These are phyloP conservation scores for Mellivora capensis DNA, from an alignment of 2,113 vertebrate species.

Conservation along the genomic window DNA sequence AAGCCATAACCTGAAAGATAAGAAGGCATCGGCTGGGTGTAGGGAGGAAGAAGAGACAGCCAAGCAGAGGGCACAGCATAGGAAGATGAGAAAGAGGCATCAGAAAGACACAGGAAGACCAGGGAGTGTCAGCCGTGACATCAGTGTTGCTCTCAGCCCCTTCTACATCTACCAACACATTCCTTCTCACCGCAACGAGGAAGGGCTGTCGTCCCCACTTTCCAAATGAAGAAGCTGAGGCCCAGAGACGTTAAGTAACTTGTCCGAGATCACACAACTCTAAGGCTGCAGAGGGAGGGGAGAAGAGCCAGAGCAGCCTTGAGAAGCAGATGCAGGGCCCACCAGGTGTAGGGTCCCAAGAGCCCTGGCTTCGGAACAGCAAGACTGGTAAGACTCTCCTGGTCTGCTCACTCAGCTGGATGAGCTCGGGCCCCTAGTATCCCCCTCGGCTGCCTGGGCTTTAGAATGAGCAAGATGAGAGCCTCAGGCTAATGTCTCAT, in stretches of 20 bases:
- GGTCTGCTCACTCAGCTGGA: background rate
- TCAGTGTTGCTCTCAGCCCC: background rate
- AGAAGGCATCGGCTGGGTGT: background rate
- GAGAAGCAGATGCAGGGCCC: background rate
- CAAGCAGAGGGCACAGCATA: background rate
- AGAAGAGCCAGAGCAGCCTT: background rate
- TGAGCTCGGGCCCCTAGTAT: background rate
- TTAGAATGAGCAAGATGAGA: background rate
- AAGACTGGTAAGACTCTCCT: background rate
- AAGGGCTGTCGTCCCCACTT: background rate
- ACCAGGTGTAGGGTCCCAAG: background rate
- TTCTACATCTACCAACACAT: too few species aligned
- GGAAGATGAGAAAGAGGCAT: background rate
- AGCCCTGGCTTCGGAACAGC: background rate
- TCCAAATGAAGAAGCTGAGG: background rate
- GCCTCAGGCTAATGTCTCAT: fast-evolving
- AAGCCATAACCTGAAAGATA: background rate
- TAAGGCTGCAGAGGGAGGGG: background rate
- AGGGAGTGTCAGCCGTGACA: too few species aligned
- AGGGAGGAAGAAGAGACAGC: background rate
- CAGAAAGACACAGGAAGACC: fast-evolving
- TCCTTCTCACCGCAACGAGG: background rate
- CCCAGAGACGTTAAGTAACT: background rate
- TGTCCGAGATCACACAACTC: background rate
- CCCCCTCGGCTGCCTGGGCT: background rate